Conservation (phyloP, 2,797 vertebrate species). For the Hylomyscus alleni region DNA sequence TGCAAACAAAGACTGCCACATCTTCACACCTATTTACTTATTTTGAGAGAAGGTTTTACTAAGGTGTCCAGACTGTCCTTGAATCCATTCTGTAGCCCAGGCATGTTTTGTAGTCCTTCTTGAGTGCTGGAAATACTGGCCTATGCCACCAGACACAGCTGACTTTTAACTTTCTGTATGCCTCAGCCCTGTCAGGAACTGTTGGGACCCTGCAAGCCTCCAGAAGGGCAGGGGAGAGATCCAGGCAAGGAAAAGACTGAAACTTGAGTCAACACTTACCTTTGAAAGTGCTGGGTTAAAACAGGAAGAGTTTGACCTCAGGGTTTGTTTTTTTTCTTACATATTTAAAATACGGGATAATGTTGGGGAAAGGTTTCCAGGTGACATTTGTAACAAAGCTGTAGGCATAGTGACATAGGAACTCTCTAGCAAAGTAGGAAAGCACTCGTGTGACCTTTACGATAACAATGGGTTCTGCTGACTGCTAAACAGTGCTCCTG, state of each 20-base stretch:
- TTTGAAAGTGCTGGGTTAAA: not conserved
- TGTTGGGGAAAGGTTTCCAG: not conserved
- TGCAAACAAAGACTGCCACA: not conserved
- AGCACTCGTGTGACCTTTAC: not conserved
- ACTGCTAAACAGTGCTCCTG: too few relatives aligned
- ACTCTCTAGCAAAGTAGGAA: not conserved
- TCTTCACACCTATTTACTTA: not conserved
- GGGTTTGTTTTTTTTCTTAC: not conserved
- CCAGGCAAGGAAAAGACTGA: not conserved
- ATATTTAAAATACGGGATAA: not conserved
- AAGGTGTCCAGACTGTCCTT: not conserved
- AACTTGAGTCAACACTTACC: too few relatives aligned
- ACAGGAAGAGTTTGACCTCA: not conserved
- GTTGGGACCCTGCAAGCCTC: not conserved
- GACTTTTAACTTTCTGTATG: not conserved
- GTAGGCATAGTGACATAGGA: not conserved
- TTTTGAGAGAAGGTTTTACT: not conserved
- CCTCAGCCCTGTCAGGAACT: not conserved
- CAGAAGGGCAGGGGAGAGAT: not conserved
- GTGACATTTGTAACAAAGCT: not conserved
- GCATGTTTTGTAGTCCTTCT: not conserved
- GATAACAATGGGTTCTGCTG: not conserved
- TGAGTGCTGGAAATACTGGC: not conserved
- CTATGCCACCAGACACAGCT: not conserved
- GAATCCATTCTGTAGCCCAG: not conserved